Conservation (phyloP, 2,888 invertebrate genomes). For the Parochlus steinenii region DNA sequence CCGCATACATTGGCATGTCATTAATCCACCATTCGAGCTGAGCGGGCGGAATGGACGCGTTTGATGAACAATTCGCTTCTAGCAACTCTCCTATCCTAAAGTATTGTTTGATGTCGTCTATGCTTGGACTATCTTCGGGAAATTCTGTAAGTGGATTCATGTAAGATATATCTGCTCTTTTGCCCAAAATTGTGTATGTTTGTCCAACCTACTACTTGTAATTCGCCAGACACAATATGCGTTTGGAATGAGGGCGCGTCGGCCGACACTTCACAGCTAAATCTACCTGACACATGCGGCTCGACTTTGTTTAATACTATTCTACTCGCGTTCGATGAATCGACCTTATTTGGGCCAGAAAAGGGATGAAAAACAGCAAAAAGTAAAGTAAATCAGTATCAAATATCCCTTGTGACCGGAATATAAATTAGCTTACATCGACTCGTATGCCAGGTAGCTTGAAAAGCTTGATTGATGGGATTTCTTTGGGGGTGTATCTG, state of each 20-base stretch:
- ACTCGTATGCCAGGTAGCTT: conserved; percentile 30
- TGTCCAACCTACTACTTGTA: conserved; percentile 28
- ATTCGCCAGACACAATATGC: conserved; percentile 24
- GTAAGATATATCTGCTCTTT: background rate
- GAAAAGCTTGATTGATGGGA: conserved; percentile 34
- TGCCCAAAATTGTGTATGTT: background rate
- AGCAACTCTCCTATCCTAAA: conserved; percentile 35
- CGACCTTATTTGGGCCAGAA: conserved; percentile 5
- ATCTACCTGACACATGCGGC: conserved; percentile 26
- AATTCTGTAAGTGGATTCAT: conserved; percentile 25
- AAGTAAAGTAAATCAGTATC: background rate
- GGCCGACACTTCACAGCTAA: conserved; percentile 29
- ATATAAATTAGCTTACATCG: conserved; percentile 32
- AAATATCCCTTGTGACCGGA: too few relatives aligned
- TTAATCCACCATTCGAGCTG: conserved; percentile 42
- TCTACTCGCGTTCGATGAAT: conserved; percentile 26
- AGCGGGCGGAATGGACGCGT: conserved; percentile 36
- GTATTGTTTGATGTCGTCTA: conserved; percentile 34
- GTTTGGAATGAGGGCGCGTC: conserved; percentile 31
- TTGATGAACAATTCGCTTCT: conserved; percentile 37
- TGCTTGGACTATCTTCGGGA: conserved; percentile 34
- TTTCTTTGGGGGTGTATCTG: conserved; percentile 36
- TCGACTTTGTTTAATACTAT: conserved; percentile 26
- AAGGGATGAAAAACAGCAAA: conserved; percentile 1
- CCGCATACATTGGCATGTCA: conserved; percentile 24